These are phyloP conservation scores for Ianthella basta DNA, from an alignment of 37 sponge, comb jelly and placozoan species.

Conservation along the genomic window DNA sequence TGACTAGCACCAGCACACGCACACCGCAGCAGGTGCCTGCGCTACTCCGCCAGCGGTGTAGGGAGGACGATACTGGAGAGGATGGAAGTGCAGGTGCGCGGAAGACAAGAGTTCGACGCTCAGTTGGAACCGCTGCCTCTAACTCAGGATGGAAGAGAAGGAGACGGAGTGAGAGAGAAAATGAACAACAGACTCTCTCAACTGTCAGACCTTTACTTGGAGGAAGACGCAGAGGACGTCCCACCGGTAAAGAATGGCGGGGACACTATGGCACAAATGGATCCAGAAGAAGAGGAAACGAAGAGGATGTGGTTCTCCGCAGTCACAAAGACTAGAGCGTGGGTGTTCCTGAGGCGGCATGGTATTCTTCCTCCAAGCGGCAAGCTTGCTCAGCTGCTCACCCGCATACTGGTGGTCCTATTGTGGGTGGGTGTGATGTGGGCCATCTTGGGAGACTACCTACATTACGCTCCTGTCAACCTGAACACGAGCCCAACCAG, in stretches of 20 bases:
- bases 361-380: constrained; percentile 10
- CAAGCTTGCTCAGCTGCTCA: constrained; percentile 2
- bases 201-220: too few species aligned
- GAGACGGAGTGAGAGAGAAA: too few species aligned
- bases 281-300: not conserved
- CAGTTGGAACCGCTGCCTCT: too few species aligned
- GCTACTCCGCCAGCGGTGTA: too few species aligned
- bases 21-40: too few species aligned
- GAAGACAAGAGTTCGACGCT: too few species aligned
- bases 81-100: too few species aligned
- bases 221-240: not conserved
- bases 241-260: not conserved
- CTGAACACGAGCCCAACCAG: not conserved
- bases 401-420: constrained; percentile 55
- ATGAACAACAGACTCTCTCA: too few species aligned
- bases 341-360: not conserved
- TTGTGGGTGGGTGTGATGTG: constrained; percentile 70
- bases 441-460: constrained; percentile 62
- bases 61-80: too few species aligned
- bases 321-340: not conserved
- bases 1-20: too few species aligned
- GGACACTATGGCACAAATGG: not conserved
- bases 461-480: not conserved
- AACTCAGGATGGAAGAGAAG: too few species aligned
- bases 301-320: not conserved